phyloP scores from a whole-genome alignment of 2,797 vertebrate species.

The Holocentrus rufus region DNA sequence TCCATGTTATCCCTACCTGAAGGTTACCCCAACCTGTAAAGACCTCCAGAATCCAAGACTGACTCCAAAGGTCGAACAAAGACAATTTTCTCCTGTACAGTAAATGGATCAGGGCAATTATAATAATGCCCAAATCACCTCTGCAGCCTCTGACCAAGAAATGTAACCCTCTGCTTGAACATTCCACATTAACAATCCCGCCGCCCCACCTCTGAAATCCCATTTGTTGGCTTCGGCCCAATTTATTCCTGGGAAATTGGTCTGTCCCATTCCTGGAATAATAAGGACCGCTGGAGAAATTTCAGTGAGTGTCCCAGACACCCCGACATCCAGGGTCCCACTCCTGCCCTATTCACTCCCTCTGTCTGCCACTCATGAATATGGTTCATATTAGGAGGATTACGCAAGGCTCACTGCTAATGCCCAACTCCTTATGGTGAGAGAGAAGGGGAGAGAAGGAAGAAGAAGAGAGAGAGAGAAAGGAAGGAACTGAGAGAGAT shows the following conservation, averaged over 20 bases:
- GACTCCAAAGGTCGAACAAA: too few species aligned
- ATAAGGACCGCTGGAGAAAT: conserved; percentile 25
- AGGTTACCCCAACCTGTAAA: not conserved
- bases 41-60: too few species aligned
- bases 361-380: conserved; percentile 53
- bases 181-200: conserved; percentile 27
- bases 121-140: conserved; percentile 18
- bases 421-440: conserved; percentile 27
- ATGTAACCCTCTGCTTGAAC: conserved; percentile 8
- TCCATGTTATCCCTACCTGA: not conserved
- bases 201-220: conserved; percentile 6
- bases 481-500: not conserved
- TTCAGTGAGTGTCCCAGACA: conserved; percentile 29
- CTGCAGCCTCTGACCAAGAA: conserved; percentile 1
- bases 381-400: conserved; percentile 66
- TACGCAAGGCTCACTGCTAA: conserved; percentile 52
- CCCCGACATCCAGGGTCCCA: conserved; percentile 35
- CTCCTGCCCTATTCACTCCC: conserved; percentile 9
- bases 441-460: not conserved
- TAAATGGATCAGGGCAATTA: conserved; percentile 20
- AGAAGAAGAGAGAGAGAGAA: conserved; percentile 3
- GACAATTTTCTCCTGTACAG: conserved; percentile 4
- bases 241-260: conserved; percentile 41
- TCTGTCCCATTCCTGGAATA: conserved; percentile 37
- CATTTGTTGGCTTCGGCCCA: conserved; percentile 15